Percentiles rank a stretch among this genome's conserved stretches.
These are phyloP conservation scores for Unio pictorum DNA, from an alignment of 2,888 invertebrate species.

Conservation along the genomic window DNA sequence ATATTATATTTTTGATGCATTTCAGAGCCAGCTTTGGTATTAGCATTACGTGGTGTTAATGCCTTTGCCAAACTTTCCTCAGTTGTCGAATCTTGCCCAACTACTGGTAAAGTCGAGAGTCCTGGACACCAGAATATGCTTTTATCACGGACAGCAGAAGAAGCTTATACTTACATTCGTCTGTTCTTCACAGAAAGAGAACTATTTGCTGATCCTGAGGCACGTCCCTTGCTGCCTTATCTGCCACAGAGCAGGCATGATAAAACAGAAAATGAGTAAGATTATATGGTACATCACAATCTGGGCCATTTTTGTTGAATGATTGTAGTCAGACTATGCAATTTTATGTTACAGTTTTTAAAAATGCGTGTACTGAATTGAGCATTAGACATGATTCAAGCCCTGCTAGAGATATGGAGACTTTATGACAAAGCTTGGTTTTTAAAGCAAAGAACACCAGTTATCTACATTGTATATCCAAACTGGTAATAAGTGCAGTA, in stretches of 20 bases:
- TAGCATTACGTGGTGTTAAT: conserved; percentile 61
- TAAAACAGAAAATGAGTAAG: not conserved
- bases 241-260: conserved; percentile 36
- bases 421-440: too few relatives aligned
- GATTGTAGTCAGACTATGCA: not conserved
- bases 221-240: conserved; percentile 53
- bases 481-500: too few relatives aligned
- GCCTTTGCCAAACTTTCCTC: conserved; percentile 55
- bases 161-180: conserved; percentile 56
- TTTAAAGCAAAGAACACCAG: too few relatives aligned
- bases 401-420: too few relatives aligned
- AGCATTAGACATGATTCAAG: too few relatives aligned
- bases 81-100: conserved; percentile 31
- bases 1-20: conserved; percentile 6
- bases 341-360: too few relatives aligned
- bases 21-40: conserved; percentile 62
- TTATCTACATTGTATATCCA: too few relatives aligned
- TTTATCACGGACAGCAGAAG: conserved; percentile 60
- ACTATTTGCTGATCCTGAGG: conserved; percentile 57
- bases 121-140: conserved; percentile 46
- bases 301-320: not conserved
- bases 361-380: too few relatives aligned
- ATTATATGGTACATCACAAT: not conserved
- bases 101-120: conserved; percentile 11
- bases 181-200: conserved; percentile 64